Base-by-base conservation (phyloP, 2,888 invertebrate species). In the Exocentrus adspersus region DNA sequence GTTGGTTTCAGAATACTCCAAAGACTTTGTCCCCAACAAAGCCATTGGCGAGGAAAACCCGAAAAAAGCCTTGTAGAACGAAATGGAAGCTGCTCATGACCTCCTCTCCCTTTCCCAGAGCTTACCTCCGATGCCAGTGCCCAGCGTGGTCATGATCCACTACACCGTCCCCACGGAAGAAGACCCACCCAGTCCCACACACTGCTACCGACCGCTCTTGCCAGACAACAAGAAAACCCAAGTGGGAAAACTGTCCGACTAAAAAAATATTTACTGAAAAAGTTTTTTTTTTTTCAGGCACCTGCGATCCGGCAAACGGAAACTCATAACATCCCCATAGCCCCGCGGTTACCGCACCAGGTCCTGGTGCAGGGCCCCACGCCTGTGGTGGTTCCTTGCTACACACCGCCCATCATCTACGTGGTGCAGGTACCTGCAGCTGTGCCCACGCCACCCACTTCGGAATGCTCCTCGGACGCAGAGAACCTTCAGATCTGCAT, bases 41-140 rank as follows among this genome's bases (percentile, higher is more conserved):
- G 61, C 69, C 64, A 64, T 74, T 30, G 70, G 68, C 41, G 64
- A 64, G 24, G 61, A 48, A 68, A 64, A 42, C 64, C 61, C 24
- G 66, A 69, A 58, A 65, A 70, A 42, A 64, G 68, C 24, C 64
- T 68, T n/a, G n/a, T n/a, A n/a, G n/a, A n/a, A 93, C 77, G 95
- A 95, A 82, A 94, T 93, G 7, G 94, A 94, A 84, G 94, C 94
- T 28, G 95, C 95, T 0, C 94, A 93, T 80, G 94, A 92, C 80
- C 85, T 91, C 66, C 84, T 92, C 21, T 92, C 91, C 48, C 83
- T 92, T 30, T 91, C 92, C 1, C 90, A 92, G 74, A 91, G 92
- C 72, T 81, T 92, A 75, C 93, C 93, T 10, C 93, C 91, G 12
- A 85, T 91, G 69, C 90, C 89, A 51, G 89, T 89, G 3, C 92